Evolutionary conservation across 2,888 invertebrate species (phyloP).

Genomic region (Pristionchus maxplancki): DNA sequence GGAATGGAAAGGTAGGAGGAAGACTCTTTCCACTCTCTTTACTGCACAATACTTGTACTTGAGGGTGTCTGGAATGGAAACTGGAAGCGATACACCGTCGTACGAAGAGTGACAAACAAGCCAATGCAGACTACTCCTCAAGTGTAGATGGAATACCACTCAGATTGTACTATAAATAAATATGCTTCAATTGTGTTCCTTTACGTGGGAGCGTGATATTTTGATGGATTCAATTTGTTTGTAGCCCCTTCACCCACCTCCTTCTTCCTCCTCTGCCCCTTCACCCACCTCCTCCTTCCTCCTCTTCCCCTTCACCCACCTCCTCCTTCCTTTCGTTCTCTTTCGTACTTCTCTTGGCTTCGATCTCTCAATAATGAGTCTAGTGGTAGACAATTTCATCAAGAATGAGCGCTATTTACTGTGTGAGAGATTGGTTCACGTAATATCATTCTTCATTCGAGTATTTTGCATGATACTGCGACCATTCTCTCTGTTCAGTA

Average conservation of each 20-base stretch:
- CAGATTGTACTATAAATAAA: neutral
- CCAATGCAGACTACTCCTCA: neutral
- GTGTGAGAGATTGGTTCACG: neutral
- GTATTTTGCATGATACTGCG: neutral
- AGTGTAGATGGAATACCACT: too few relatives aligned
- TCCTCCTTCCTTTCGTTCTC: too few relatives aligned
- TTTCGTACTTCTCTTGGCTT: too few relatives aligned
- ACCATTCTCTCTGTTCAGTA: neutral
- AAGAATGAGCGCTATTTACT: neutral
- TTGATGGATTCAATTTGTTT: neutral
- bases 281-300: too few relatives aligned
- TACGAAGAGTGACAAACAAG: neutral
- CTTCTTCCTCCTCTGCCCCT: too few relatives aligned
- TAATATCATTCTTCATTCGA: neutral
- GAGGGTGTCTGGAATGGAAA: constrained; percentile 32
- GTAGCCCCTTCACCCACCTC: too few relatives aligned
- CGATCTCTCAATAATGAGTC: neutral
- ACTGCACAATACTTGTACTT: too few relatives aligned
- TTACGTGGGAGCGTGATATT: neutral
- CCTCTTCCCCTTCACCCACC: too few relatives aligned
- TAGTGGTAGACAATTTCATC: neutral
- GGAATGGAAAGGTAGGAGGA: neutral
- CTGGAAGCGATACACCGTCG: constrained; percentile 5
- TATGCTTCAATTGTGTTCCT: neutral
- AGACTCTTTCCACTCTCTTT: too few relatives aligned